Evolutionary conservation across 2,797 vertebrate genomes (phyloP).

Genomic region (Malacoctenus gilli): DNA sequence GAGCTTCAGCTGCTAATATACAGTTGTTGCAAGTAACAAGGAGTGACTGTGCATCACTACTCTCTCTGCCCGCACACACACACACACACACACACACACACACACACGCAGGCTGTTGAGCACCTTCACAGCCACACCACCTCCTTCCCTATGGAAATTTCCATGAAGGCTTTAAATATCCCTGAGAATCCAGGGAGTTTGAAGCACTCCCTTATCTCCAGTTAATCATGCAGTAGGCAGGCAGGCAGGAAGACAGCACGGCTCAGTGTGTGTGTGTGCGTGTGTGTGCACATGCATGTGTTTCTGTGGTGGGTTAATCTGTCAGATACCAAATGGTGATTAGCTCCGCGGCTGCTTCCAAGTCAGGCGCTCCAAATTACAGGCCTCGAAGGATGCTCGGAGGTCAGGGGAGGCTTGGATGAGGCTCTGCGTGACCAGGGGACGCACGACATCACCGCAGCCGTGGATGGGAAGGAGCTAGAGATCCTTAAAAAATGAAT

Average conservation of each 20-base stretch:
- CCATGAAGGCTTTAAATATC: constrained; percentile 79
- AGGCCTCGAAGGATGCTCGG: constrained; percentile 73
- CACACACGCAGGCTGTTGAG: constrained; percentile 27
- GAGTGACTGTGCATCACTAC: constrained; percentile 57
- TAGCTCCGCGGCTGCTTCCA: constrained; percentile 77
- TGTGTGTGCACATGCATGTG: constrained; percentile 41
- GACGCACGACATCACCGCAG: constrained; percentile 29
- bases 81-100: constrained; percentile 12
- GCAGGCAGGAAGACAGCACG: constrained; percentile 58
- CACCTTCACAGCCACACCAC: constrained; percentile 53
- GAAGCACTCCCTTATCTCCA: constrained; percentile 77
- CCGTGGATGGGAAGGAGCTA: constrained; percentile 1
- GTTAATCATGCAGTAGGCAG: constrained; percentile 79
- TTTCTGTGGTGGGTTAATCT: constrained; percentile 75
- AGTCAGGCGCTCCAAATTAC: constrained; percentile 80
- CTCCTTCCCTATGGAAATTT: constrained; percentile 77
- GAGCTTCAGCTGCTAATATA: constrained; percentile 57
- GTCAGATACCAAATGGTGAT: constrained; percentile 81
- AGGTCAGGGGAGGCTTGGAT: constrained; percentile 67
- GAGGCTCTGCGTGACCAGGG: constrained; percentile 46
- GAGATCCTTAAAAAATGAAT: neutral
- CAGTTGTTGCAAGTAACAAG: constrained; percentile 64
- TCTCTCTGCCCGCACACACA: constrained; percentile 22
- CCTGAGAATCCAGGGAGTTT: constrained; percentile 75
- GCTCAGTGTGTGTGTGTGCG: constrained; percentile 30